These are phyloP conservation scores for Bucorvus abyssinicus DNA, from an alignment of 2,797 vertebrate species.

Conservation along the genomic window DNA sequence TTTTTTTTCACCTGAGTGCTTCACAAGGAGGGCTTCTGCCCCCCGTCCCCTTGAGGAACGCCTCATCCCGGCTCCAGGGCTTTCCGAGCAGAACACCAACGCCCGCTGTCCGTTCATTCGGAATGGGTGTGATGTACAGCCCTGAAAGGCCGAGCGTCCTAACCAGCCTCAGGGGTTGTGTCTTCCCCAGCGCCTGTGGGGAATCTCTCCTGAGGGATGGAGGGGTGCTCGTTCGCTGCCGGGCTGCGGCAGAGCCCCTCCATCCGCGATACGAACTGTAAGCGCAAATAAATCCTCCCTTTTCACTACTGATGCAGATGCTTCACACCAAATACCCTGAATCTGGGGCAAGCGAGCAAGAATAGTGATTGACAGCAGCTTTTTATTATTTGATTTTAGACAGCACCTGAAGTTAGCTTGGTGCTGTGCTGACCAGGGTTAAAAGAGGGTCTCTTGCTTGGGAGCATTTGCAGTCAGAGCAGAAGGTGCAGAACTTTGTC, in stretches of 20 bases:
- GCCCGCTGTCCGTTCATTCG: not conserved
- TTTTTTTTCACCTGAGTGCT: not conserved
- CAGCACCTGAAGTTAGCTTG: not conserved
- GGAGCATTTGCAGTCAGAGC: not conserved
- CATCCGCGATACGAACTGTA: not conserved
- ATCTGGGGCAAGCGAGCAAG: not conserved
- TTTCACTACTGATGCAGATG: not conserved
- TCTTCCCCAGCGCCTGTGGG: not conserved
- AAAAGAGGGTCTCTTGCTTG: not conserved
- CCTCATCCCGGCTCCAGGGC: not conserved
- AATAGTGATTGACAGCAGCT: not conserved
- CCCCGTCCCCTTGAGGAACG: not conserved
- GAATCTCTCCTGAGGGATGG: not conserved
- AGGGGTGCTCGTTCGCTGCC: not conserved
- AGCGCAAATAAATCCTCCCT: not conserved
- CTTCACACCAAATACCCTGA: not conserved
- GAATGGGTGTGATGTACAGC: not conserved
- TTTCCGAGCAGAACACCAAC: not conserved
- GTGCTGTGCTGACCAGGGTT: not conserved
- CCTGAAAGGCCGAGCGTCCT: not conserved
- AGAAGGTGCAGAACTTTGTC: not conserved
- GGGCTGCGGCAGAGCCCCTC: rapidly evolving
- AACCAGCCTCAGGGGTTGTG: not conserved
- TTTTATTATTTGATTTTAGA: not conserved
- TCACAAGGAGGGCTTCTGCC: not conserved